Base-by-base conservation (phyloP, 1,140 invertebrate genomes). In the Cephus cinctus region DNA sequence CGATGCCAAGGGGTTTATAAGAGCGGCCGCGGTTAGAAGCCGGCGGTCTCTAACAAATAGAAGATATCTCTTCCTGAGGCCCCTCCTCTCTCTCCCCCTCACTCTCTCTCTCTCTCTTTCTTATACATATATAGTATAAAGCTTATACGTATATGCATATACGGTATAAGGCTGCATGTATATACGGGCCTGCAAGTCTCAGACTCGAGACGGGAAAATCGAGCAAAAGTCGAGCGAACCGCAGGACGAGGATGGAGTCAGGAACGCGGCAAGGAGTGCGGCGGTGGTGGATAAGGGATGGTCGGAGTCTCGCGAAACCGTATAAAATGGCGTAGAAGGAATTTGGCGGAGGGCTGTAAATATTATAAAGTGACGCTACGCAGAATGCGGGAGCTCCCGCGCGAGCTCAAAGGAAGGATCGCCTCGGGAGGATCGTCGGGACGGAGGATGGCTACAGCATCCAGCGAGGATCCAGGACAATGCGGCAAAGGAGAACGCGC, bases 341-440 rank as follows among this genome's bases (percentile, higher is more conserved):
- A 72, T 72, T 64, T 67, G 47, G 55, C 54, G 44, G 42, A 65
- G 65, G 69, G 57, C 61, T 66, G 63, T 71, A 71, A 73, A 73
- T 73, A 74, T 67, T 64, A 64, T 65, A 60, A 63, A 63, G 59
- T 61, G 65, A 69, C 62, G 58, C 44, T 71, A 64, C 54, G 59
- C 54, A 67, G 62, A 68, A 71, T 65, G 58, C 61, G 54, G 61
- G 54, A 59, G 63, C 56, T 65, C 61, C 47, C 42, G 35, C 20
- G 23, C 15, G 30, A 23, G n/a, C 30, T 40, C 27, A 43, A 54
- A 43, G 43, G 30, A 3, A 34, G 21, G 43, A 22, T 21, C 43
- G 14, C 30, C 6, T 19, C 45, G 45, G 34, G 18, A 35, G 19
- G 11, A 36, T 14, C 32, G 34, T 12, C 32, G 31, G 8, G 31